These are phyloP conservation scores for Catajapyx aquilonaris DNA, from an alignment of 1,140 invertebrate genomes.

Conservation along the genomic window DNA sequence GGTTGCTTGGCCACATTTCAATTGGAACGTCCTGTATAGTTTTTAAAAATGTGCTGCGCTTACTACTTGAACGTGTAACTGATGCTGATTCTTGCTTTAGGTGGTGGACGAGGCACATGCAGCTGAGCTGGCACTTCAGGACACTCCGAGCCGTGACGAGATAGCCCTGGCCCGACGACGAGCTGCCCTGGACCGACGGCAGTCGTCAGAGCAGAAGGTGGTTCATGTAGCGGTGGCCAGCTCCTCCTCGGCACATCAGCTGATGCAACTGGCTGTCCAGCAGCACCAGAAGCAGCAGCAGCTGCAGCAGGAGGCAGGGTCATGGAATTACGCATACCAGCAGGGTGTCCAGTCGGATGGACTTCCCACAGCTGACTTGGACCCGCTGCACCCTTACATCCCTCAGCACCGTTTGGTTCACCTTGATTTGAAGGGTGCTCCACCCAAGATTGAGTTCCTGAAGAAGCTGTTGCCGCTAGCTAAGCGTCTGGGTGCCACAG, in stretches of 20 bases:
- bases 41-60: too few species aligned
- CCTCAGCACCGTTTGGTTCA: constrained; percentile 22
- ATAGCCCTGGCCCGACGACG: neutral
- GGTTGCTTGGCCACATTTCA: too few species aligned
- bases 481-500: constrained; percentile 42
- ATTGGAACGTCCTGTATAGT: too few species aligned
- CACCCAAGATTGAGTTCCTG: constrained; percentile 23
- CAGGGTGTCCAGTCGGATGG: constrained; percentile 8
- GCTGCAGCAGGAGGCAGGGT: neutral
- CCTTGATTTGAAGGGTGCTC: constrained; percentile 33
- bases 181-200: neutral
- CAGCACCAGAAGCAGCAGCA: neutral
- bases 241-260: neutral
- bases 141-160: neutral
- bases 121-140: neutral
- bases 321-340: constrained; percentile 7
- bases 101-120: neutral
- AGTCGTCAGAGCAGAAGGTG: neutral
- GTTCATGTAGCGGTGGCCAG: constrained; percentile 1
- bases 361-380: constrained; percentile 8
- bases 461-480: constrained; percentile 22
- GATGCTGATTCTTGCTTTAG: too few species aligned
- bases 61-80: too few species aligned
- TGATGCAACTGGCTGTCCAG: neutral
- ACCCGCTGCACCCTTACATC: constrained; percentile 11